These are phyloP conservation scores for Onychostruthus taczanowskii DNA, from an alignment of 2,113 vertebrate genomes.

Conservation along the genomic window DNA sequence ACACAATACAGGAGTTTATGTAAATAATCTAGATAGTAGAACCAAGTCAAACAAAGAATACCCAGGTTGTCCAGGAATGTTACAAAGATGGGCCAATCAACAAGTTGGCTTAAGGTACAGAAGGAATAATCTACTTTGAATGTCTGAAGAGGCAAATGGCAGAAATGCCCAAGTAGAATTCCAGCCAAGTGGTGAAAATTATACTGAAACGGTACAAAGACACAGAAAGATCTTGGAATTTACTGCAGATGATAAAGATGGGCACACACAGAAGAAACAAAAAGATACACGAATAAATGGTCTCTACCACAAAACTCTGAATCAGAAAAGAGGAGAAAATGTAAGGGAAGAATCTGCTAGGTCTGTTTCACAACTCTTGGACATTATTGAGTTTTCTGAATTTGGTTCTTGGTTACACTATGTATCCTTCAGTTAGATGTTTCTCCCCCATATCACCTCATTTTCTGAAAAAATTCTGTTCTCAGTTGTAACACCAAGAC, in stretches of 20 bases:
- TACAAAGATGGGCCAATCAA: not conserved
- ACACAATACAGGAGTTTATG: not conserved
- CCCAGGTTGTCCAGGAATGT: not conserved
- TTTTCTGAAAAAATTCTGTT: not conserved
- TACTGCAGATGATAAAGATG: not conserved
- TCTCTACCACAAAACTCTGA: not conserved
- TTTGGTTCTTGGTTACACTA: not conserved
- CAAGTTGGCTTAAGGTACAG: not conserved
- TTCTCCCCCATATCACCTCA: not conserved
- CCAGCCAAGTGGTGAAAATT: not conserved
- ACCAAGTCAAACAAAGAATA: not conserved
- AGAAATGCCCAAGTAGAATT: not conserved
- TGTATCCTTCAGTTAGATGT: not conserved
- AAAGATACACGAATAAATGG: not conserved
- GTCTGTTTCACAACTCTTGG: rapidly evolving
- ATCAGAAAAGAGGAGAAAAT: not conserved
- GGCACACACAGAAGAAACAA: not conserved
- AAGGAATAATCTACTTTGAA: not conserved
- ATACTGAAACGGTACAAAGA: not conserved
- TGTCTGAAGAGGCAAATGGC: not conserved
- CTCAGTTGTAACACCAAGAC: not conserved
- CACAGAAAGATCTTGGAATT: not conserved
- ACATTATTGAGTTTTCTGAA: not conserved
- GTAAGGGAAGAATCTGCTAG: not conserved
- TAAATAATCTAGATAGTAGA: not conserved